phyloP scores from a whole-genome alignment of 1,140 invertebrate species.

The Pygmarrhopalites habei region DNA sequence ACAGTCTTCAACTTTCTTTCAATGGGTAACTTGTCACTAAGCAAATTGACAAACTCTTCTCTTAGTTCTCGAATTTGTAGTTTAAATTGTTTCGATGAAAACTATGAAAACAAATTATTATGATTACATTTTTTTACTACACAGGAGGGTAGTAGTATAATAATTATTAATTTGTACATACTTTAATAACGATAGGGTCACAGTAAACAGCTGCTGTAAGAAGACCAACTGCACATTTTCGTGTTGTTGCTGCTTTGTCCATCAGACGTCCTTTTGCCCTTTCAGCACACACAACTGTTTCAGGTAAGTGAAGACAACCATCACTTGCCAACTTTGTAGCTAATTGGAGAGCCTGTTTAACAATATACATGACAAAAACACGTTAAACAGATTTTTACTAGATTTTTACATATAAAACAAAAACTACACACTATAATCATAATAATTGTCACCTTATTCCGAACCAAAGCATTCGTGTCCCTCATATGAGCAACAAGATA shows the following conservation, averaged over 20 bases:
- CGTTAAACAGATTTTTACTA: background rate
- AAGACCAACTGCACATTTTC: conserved; percentile 19
- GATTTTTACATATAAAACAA: background rate
- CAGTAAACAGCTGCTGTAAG: conserved; percentile 1
- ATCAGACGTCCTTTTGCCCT: conserved; percentile 12
- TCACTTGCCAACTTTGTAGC: conserved; percentile 10
- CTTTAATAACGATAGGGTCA: conserved; percentile 14
- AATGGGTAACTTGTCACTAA: background rate
- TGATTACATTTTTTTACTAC: no score
- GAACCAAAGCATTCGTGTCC: conserved; percentile 19
- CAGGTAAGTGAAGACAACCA: background rate
- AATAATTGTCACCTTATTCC: conserved; percentile 14
- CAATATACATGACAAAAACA: background rate
- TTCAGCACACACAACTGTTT: conserved; percentile 7
- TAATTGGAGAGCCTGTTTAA: conserved; percentile 15
- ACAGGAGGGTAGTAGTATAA: no score
- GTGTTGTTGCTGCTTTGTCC: conserved; percentile 15
- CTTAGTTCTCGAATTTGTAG: background rate
- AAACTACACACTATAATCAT: background rate
- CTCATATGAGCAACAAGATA: conserved; percentile 10
- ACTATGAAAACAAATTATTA: background rate
- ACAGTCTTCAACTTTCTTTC: background rate
- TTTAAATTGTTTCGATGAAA: background rate
- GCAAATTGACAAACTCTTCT: background rate
- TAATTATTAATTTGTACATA: background rate